These are phyloP conservation scores for Mycalesis mineus DNA, from an alignment of 2,888 invertebrate genomes.

Conservation along the genomic window DNA sequence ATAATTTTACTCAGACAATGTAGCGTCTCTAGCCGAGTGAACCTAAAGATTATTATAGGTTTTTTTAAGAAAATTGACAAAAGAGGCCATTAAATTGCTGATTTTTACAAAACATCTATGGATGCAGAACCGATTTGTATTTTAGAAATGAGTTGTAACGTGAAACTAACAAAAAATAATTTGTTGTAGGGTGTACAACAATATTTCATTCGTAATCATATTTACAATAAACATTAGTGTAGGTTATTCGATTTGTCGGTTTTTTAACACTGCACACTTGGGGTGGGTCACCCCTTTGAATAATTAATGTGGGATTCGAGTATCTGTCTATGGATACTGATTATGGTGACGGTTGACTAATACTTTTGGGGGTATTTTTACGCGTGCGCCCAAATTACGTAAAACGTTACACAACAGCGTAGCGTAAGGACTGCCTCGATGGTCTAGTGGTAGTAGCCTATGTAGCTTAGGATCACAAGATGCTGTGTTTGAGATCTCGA, in stretches of 20 bases:
- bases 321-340: not conserved
- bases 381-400: not conserved
- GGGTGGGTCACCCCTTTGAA: slow-evolving; percentile 30
- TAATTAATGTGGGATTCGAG: slow-evolving; percentile 24
- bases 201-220: slow-evolving; percentile 42
- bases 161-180: slow-evolving; percentile 7
- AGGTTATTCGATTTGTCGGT: slow-evolving; percentile 42
- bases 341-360: not conserved
- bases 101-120: no score
- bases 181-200: slow-evolving; percentile 4
- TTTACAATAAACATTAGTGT: slow-evolving; percentile 45
- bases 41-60: no score
- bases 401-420: no score
- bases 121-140: not conserved
- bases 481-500: no score
- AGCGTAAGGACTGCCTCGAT: no score
- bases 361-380: not conserved
- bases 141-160: slow-evolving; percentile 8
- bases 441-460: no score
- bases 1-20: no score
- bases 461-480: no score
- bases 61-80: no score
- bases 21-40: no score
- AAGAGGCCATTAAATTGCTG: no score
- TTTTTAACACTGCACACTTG: slow-evolving; percentile 33